Conservation (phyloP, 2,888 invertebrate genomes). For the Tetranychus truncatus region DNA sequence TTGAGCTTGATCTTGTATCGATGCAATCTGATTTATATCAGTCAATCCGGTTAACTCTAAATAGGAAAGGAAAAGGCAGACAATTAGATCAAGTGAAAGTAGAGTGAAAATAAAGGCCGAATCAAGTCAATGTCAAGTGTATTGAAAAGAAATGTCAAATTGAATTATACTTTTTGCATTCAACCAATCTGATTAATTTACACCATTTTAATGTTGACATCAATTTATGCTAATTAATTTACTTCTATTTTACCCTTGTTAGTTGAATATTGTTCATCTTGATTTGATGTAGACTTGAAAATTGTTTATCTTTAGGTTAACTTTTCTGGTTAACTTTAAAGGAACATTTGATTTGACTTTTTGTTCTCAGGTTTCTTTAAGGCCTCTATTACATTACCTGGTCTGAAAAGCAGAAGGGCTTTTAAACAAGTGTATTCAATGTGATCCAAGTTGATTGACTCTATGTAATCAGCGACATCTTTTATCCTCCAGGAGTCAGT, state of each 20-base stretch:
- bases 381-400: constrained; percentile 40
- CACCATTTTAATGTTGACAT: too few relatives aligned
- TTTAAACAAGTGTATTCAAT: constrained; percentile 71
- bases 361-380: background rate
- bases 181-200: too few relatives aligned
- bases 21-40: constrained; percentile 41
- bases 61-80: background rate
- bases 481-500: constrained; percentile 34
- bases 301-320: too few relatives aligned
- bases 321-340: too few relatives aligned
- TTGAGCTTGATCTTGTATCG: constrained; percentile 59
- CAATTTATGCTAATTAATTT: too few relatives aligned
- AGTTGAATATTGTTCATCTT: too few relatives aligned
- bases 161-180: too few relatives aligned
- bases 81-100: background rate
- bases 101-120: background rate
- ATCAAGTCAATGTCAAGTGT: constrained; percentile 1
- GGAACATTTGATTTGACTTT: too few relatives aligned
- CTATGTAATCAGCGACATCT: constrained; percentile 47
- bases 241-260: too few relatives aligned
- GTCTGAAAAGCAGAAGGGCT: constrained; percentile 57
- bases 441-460: constrained; percentile 50
- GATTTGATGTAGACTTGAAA: too few relatives aligned
- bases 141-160: background rate
- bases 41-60: constrained; percentile 46